Conservation (phyloP, 2,113 vertebrate species). For the Clinocottus analis region DNA sequence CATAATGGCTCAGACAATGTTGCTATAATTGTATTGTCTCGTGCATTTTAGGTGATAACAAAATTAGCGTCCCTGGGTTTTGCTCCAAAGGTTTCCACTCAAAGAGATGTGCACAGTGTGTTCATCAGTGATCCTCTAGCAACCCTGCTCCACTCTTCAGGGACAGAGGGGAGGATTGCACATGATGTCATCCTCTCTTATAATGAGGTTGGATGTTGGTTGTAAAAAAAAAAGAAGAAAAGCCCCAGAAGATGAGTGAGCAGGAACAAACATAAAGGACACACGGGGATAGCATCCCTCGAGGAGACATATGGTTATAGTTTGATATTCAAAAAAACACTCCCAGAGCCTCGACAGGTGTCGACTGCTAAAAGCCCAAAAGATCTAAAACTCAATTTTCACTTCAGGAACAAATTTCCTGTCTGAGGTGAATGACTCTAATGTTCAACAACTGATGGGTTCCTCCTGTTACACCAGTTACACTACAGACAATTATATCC, state of each 20-base stretch:
- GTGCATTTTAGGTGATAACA: background rate
- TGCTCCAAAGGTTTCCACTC: background rate
- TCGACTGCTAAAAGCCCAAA: slow-evolving; percentile 31
- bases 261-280: slow-evolving; percentile 20
- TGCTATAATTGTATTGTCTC: background rate
- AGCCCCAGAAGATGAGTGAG: slow-evolving; percentile 23
- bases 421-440: background rate
- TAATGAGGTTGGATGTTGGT: slow-evolving; percentile 56
- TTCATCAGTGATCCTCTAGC: slow-evolving; percentile 11
- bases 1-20: background rate
- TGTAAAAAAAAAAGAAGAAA: too few species aligned
- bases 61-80: background rate
- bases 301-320: slow-evolving; percentile 40
- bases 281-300: slow-evolving; percentile 33
- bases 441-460: slow-evolving; percentile 11
- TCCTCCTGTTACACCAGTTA: background rate
- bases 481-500: background rate
- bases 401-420: background rate
- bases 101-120: slow-evolving; percentile 4
- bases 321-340: slow-evolving; percentile 60
- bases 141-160: slow-evolving; percentile 20
- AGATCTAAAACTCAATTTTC: slow-evolving; percentile 33
- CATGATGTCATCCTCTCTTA: slow-evolving; percentile 53
- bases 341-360: slow-evolving; percentile 30
- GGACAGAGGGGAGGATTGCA: slow-evolving; percentile 40